Conservation (phyloP, 2,113 vertebrate genomes). For the Nansenia antarctica region DNA sequence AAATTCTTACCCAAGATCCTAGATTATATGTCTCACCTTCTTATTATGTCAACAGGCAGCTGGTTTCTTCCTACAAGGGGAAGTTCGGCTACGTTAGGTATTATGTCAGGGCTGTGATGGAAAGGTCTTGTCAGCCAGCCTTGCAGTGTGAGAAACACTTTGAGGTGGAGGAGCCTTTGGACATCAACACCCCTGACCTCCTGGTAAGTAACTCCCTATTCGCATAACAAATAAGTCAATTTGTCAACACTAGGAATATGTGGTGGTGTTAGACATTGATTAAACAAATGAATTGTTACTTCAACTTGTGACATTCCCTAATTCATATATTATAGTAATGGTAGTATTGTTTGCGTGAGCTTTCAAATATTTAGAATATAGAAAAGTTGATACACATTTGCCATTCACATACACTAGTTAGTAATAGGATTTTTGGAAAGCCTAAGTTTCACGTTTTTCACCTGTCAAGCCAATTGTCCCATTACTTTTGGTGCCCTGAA, state of each 20-base stretch:
- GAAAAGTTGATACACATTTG: too few species aligned
- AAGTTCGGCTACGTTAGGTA: conserved; percentile 93
- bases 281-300: too few species aligned
- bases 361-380: too few species aligned
- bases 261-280: too few species aligned
- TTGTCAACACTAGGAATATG: background rate
- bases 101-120: conserved; percentile 86
- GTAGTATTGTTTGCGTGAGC: too few species aligned
- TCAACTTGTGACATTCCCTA: too few species aligned
- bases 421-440: too few species aligned
- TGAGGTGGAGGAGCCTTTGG: conserved; percentile 90
- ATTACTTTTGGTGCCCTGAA: too few species aligned
- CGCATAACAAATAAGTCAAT: conserved; percentile 38
- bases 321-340: too few species aligned
- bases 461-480: too few species aligned
- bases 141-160: conserved; percentile 83
- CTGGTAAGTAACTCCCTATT: conserved; percentile 68
- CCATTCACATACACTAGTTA: too few species aligned
- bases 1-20: background rate
- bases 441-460: too few species aligned
- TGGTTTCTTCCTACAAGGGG: conserved; percentile 93
- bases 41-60: conserved; percentile 69
- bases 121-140: conserved; percentile 74
- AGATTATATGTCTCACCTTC: background rate
- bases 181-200: conserved; percentile 89